phyloP scores from a whole-genome alignment of 2,888 invertebrate species.

The Artemia sp. region DNA sequence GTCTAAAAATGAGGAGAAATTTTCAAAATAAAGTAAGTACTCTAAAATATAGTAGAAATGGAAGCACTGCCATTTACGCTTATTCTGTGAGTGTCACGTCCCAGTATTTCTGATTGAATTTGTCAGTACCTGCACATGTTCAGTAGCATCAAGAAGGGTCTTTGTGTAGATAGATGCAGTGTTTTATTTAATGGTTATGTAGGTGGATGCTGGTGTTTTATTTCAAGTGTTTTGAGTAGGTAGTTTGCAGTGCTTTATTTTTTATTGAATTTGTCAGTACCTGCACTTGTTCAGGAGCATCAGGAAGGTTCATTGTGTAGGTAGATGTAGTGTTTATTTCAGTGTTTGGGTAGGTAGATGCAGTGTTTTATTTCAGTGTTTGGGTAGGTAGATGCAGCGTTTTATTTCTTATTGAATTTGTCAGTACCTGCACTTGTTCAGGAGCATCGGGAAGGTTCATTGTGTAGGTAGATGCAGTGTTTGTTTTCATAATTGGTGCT shows the following conservation, averaged over 20 bases:
- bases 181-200: neutral
- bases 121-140: constrained; percentile 18
- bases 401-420: neutral
- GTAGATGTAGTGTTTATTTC: neutral
- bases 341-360: neutral
- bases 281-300: constrained; percentile 18
- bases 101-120: neutral
- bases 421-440: constrained; percentile 18
- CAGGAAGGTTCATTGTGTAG: constrained; percentile 17
- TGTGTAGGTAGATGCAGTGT: constrained; percentile 16
- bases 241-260: neutral
- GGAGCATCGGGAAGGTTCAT: constrained; percentile 19
- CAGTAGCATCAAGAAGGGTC: constrained; percentile 15
- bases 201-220: no score
- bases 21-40: no score
- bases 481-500: neutral
- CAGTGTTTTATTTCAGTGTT: no score
- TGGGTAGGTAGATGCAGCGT: neutral
- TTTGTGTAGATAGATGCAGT: constrained; percentile 16
- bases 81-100: no score
- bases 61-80: no score
- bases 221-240: no score
- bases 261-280: neutral
- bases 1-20: no score
- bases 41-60: no score